Conservation (phyloP, 2,797 vertebrate genomes). For the Neostethus bicornis region DNA sequence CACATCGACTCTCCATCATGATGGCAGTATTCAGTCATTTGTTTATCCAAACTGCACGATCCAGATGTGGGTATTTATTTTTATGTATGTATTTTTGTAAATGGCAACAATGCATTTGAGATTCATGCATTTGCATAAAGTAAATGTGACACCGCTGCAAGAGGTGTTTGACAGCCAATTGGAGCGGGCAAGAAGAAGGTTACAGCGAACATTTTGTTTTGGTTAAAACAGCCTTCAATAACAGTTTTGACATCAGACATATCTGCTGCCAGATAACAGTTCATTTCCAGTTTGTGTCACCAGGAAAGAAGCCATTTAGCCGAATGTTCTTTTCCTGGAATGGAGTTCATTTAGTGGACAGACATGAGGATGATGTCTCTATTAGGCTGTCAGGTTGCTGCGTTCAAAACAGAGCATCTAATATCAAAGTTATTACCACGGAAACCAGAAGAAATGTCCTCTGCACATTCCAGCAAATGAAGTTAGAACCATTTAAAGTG, state of each 20-base stretch:
- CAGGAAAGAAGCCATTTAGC: no score
- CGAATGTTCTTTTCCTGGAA: no score
- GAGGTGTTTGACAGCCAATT: not conserved
- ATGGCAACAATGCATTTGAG: not conserved
- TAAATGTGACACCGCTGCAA: not conserved
- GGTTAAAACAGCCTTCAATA: not conserved
- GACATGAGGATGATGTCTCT: no score
- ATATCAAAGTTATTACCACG: no score
- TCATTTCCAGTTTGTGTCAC: not conserved
- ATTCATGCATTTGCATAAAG: not conserved
- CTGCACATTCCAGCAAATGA: no score
- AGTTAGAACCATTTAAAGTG: no score
- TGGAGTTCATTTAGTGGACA: no score
- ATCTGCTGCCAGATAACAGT: not conserved
- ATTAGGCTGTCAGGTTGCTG: no score
- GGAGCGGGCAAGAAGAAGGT: not conserved
- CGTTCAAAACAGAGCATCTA: no score
- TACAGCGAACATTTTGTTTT: not conserved
- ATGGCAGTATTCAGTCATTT: conserved; percentile 42
- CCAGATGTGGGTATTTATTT: conserved; percentile 10
- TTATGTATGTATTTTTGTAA: no score
- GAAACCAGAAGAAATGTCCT: no score
- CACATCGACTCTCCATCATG: conserved; percentile 37
- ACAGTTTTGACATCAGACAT: no score
- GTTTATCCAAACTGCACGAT: conserved; percentile 17